Percentiles rank a stretch among this genome's conserved stretches.
These are phyloP conservation scores for Archocentrus centrarchus DNA, from an alignment of 2,113 vertebrate species.

Conservation along the genomic window DNA sequence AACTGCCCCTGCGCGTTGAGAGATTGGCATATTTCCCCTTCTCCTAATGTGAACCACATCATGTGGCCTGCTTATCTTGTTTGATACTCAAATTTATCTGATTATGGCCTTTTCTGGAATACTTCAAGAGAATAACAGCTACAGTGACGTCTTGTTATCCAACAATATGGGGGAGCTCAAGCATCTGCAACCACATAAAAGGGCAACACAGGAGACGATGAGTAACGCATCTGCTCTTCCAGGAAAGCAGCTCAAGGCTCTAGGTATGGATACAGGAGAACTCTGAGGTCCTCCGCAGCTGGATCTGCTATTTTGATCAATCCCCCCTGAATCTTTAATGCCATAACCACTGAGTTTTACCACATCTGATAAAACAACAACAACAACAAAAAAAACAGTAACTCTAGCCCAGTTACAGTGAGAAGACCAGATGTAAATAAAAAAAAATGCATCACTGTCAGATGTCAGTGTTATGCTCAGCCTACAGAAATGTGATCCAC, in stretches of 20 bases:
- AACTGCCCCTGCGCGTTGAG: conserved; percentile 13
- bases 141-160: conserved; percentile 29
- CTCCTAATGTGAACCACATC: conserved; percentile 18
- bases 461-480: not conserved
- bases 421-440: not conserved
- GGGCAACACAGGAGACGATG: conserved; percentile 36
- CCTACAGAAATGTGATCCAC: not conserved
- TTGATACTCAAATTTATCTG: conserved; percentile 49
- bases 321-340: not conserved
- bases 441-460: not conserved
- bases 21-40: conserved; percentile 35
- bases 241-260: conserved; percentile 48
- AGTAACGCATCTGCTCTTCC: conserved; percentile 66
- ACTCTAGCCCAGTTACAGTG: not conserved
- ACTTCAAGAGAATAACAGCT: conserved; percentile 22
- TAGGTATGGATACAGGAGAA: conserved; percentile 12
- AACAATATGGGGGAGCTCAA: not conserved
- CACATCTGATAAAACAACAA: not conserved
- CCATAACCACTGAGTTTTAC: not conserved
- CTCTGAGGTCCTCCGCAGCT: conserved; percentile 24
- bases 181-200: conserved; percentile 21
- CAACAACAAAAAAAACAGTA: not conserved
- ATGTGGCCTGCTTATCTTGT: conserved; percentile 23
- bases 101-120: conserved; percentile 17
- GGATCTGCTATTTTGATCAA: conserved; percentile 54